Conservation (phyloP, 92 coral and sea anemone species). For the Palythoa grandis region DNA sequence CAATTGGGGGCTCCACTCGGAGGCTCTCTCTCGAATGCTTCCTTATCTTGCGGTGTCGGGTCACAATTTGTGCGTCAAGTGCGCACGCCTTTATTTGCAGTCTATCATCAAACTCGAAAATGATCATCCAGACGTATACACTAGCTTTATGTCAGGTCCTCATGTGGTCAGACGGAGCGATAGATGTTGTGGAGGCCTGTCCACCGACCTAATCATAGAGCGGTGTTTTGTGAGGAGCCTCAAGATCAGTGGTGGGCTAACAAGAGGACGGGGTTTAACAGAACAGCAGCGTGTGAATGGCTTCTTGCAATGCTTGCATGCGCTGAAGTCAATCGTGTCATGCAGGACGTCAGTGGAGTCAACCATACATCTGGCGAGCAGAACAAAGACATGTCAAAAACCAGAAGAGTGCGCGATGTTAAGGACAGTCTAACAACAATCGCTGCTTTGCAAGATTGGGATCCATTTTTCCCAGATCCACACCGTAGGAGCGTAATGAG, state of each 20-base stretch:
- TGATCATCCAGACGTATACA: slow-evolving; percentile 40
- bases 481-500: slow-evolving; percentile 25
- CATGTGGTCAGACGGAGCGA: background rate
- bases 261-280: no score
- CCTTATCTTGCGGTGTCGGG: slow-evolving; percentile 38
- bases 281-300: background rate
- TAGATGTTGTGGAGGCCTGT: slow-evolving; percentile 59
- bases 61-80: slow-evolving; percentile 25
- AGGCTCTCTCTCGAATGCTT: background rate
- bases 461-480: slow-evolving; percentile 26
- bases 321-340: no score
- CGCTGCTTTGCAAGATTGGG: background rate
- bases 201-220: slow-evolving; percentile 53
- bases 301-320: slow-evolving; percentile 53
- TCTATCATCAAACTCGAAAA: background rate
- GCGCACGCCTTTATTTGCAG: background rate
- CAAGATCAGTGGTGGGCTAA: no score
- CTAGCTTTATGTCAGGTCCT: slow-evolving; percentile 25
- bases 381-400: slow-evolving; percentile 28
- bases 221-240: slow-evolving; percentile 3
- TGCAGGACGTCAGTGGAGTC: no score
- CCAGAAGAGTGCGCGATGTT: slow-evolving; percentile 30
- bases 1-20: background rate
- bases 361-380: slow-evolving; percentile 17
- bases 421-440: slow-evolving; percentile 29